Conservation (phyloP, 37 sponge, comb jelly and placozoan genomes). For the Beroe forskalii region DNA sequence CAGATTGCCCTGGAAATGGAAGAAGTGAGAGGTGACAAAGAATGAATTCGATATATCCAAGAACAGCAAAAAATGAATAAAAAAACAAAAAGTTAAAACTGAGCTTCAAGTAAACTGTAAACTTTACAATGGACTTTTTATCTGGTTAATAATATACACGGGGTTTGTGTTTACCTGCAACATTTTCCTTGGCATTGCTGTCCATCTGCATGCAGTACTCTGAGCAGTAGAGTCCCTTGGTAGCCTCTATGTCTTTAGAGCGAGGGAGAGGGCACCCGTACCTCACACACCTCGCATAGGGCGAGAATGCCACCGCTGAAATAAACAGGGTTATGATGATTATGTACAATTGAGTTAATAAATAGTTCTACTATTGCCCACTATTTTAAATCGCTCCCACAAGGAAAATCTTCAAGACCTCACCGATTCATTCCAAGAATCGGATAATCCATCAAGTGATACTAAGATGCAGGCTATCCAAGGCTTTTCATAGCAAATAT, state of each 20-base stretch:
- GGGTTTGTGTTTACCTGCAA: not conserved
- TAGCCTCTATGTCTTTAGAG: not conserved
- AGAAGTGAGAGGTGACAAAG: not conserved
- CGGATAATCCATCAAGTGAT: no score
- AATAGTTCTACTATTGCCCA: no score
- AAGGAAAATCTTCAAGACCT: no score
- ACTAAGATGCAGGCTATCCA: no score
- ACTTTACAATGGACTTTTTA: not conserved
- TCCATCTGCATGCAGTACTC: conserved; percentile 49
- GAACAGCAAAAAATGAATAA: no score
- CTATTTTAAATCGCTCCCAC: no score
- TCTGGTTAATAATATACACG: no score
- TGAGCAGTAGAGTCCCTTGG: not conserved
- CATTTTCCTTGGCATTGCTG: not conserved
- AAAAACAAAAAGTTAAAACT: not conserved
- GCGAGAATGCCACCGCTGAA: conserved; percentile 24
- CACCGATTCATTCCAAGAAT: no score
- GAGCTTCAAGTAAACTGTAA: not conserved
- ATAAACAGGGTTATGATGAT: no score
- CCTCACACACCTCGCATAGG: conserved; percentile 35
- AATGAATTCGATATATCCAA: not conserved
- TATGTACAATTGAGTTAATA: no score
- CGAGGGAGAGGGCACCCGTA: conserved; percentile 40
- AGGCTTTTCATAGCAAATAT: no score
- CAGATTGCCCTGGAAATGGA: not conserved